Evolutionary conservation across 2,797 vertebrate species (phyloP), one percentile per base, ranked within the genome.

Genomic region (Darevskia mixta): DNA sequence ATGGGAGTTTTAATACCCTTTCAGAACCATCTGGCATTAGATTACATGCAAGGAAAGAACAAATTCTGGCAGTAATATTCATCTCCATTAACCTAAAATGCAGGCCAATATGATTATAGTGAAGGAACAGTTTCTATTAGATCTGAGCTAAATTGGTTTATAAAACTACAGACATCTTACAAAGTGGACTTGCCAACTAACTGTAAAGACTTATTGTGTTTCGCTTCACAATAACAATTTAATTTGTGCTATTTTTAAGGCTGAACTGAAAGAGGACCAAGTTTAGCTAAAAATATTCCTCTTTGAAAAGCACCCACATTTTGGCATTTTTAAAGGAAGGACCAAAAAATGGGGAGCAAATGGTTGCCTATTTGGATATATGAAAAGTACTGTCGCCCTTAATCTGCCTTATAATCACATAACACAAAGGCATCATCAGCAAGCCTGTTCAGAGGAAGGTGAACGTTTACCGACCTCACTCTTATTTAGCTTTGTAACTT

Each of bases 11-110:
- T 96, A 94, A 95, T 93, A 91, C 92, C 90, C 87, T 92, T 93
- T 93, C 93, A 90, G 78, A 94, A 93, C 92, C 92, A 94, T 95
- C 94, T 96, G 94, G 92, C 90, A 86, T 93, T 93, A 94, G 90
- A 93, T 95, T 96, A 93, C 90, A 87, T 87, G 71, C 88, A 93
- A 88, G 27, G 87, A 93, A 95, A 94, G 90, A 93, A 89, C 86
- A 93, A 93, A 94, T 92, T 92, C 91, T 94, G 94, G 93, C 92
- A 95, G 92, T 90, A 94, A 92, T 95, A 95, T 94, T 95, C 82
- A 94, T 95, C 91, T 94, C 91, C 90, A 93, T 95, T 95, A 95
- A 93, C 92, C 89, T 84, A 92, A 90, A 92, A 91, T 84, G 87
- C 88, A 93, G 90, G 78, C 91, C 91, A 93, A 94, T 95, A 90